Evolutionary conservation across 2,888 invertebrate genomes (phyloP).

Genomic region (Tupiocoris notatus): DNA sequence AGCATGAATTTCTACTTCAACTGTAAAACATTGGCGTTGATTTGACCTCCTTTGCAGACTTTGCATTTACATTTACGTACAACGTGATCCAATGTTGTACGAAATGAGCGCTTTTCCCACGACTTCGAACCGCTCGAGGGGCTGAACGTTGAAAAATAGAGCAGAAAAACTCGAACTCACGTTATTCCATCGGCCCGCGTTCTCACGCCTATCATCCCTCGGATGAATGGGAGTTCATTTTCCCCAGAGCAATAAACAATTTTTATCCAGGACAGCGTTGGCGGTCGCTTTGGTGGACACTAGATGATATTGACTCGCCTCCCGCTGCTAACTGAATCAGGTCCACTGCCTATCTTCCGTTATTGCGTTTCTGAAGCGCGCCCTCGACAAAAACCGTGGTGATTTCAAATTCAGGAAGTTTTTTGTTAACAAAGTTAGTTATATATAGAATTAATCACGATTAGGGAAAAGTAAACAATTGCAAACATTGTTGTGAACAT

Average conservation of each 20-base stretch:
- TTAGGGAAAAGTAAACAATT: too few relatives aligned
- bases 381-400: too few relatives aligned
- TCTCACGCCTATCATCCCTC: neutral
- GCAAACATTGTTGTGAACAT: too few relatives aligned
- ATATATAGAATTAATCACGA: too few relatives aligned
- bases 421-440: too few relatives aligned
- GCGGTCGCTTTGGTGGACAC: neutral
- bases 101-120: neutral
- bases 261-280: conserved; percentile 18
- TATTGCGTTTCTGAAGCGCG: conserved; percentile 4
- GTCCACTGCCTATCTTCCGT: neutral
- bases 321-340: conserved; percentile 10
- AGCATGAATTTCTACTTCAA: too few relatives aligned
- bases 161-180: neutral
- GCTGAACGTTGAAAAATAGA: neutral
- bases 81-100: neutral
- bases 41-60: too few relatives aligned
- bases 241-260: conserved; percentile 24
- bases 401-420: too few relatives aligned
- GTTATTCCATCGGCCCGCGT: neutral
- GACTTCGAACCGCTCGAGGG: too few relatives aligned
- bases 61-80: too few relatives aligned
- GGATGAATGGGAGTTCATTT: conserved; percentile 28
- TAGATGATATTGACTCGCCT: conserved; percentile 6
- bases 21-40: too few relatives aligned